Percentiles rank a stretch among this genome's conserved stretches.
These are phyloP conservation scores for Pseudococcus viburni DNA, from an alignment of 2,888 invertebrate species.

Conservation along the genomic window DNA sequence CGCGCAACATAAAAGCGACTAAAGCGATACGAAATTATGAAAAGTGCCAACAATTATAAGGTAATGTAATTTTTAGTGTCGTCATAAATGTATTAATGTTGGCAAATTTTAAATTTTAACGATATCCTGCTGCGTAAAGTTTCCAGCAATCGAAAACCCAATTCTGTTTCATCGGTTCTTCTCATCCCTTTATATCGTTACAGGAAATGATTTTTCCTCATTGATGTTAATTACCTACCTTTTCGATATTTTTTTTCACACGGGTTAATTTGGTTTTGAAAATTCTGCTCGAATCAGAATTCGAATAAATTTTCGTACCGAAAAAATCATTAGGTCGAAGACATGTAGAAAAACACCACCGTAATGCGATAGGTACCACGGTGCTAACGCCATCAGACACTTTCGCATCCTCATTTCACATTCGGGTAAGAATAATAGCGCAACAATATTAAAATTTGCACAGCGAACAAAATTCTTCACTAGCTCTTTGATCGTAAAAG, in stretches of 20 bases:
- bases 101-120: slow-evolving; percentile 8
- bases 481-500: slow-evolving; percentile 27
- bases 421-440: not conserved
- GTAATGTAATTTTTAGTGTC: slow-evolving; percentile 30
- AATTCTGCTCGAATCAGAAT: too few relatives aligned
- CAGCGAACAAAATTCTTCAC: slow-evolving; percentile 30
- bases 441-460: not conserved
- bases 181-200: too few relatives aligned
- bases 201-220: too few relatives aligned
- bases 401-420: not conserved
- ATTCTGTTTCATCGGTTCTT: not conserved
- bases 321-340: too few relatives aligned
- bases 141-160: not conserved
- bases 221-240: too few relatives aligned
- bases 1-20: slow-evolving; percentile 26
- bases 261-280: too few relatives aligned
- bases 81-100: slow-evolving; percentile 44
- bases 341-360: too few relatives aligned
- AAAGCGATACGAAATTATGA: slow-evolving; percentile 42
- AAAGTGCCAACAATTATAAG: slow-evolving; percentile 47
- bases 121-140: not conserved
- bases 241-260: too few relatives aligned
- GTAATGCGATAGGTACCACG: too few relatives aligned
- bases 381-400: not conserved
- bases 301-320: too few relatives aligned